Evolutionary conservation across 2,888 invertebrate genomes (phyloP).

Genomic region (Callosobruchus maculatus): DNA sequence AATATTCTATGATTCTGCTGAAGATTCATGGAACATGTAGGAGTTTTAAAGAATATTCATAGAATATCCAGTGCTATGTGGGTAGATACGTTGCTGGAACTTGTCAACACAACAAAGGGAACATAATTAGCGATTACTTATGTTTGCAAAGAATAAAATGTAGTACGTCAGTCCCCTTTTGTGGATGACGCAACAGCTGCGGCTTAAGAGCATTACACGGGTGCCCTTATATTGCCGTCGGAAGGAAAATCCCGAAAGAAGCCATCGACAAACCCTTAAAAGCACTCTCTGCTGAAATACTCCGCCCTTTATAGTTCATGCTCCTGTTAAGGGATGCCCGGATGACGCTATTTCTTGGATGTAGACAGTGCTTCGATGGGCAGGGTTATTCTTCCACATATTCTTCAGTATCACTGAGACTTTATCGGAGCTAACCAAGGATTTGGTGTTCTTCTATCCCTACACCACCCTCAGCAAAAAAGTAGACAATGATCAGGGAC

Average conservation of each 20-base stretch:
- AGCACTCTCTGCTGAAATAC: not conserved
- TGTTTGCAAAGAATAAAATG: slow-evolving; percentile 3
- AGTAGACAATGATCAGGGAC: too few relatives aligned
- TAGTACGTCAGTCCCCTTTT: not conserved
- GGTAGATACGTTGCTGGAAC: too few relatives aligned
- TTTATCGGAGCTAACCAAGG: too few relatives aligned
- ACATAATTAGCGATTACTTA: too few relatives aligned
- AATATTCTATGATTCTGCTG: too few relatives aligned
- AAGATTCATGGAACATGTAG: too few relatives aligned
- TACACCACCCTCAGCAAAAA: too few relatives aligned
- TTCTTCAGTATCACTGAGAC: not conserved
- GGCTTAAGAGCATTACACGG: slow-evolving; percentile 35
- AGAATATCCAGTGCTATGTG: too few relatives aligned
- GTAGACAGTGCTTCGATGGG: not conserved
- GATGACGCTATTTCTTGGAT: not conserved
- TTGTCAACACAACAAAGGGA: too few relatives aligned
- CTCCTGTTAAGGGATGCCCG: not conserved
- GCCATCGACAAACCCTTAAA: not conserved
- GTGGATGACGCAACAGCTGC: slow-evolving; percentile 17
- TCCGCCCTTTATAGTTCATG: not conserved
- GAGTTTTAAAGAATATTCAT: too few relatives aligned
- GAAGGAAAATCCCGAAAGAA: not conserved
- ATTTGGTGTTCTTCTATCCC: too few relatives aligned
- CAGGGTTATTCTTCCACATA: not conserved
- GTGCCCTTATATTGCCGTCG: slow-evolving; percentile 5